These are phyloP conservation scores for Pituophis catenifer DNA, from an alignment of 2,113 vertebrate genomes.

Conservation along the genomic window DNA sequence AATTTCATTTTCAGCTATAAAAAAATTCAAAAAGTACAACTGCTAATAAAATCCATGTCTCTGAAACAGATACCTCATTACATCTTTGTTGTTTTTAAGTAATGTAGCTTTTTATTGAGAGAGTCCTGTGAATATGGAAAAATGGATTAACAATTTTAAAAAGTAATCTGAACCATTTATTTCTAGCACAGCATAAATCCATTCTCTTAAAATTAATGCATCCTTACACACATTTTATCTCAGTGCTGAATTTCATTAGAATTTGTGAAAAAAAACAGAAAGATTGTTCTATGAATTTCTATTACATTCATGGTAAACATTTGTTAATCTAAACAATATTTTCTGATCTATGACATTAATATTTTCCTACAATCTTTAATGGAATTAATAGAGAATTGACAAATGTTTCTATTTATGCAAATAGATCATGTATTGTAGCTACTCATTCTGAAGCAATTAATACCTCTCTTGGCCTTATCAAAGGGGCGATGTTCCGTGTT, in stretches of 20 bases:
- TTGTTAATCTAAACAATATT: background rate
- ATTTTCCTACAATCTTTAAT: background rate
- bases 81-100: slow-evolving; percentile 8
- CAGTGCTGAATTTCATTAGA: background rate
- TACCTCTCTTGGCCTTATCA: background rate
- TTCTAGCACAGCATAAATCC: background rate
- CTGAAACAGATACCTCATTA: slow-evolving; percentile 19
- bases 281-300: background rate
- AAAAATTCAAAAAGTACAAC: slow-evolving; percentile 11
- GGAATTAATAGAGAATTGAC: background rate
- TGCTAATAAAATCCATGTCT: slow-evolving; percentile 37
- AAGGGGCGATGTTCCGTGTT: background rate
- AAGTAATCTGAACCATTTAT: background rate
- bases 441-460: background rate
- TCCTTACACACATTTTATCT: background rate
- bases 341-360: background rate
- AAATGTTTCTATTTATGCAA: background rate
- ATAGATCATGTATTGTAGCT: background rate
- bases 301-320: background rate
- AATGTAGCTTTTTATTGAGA: slow-evolving; percentile 23
- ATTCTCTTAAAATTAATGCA: background rate
- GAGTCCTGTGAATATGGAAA: slow-evolving; percentile 21
- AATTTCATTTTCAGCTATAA: slow-evolving; percentile 13
- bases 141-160: slow-evolving; percentile 18
- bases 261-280: background rate